Evolutionary conservation across 2,888 invertebrate genomes (phyloP).

Genomic region (Epinotia ramella): DNA sequence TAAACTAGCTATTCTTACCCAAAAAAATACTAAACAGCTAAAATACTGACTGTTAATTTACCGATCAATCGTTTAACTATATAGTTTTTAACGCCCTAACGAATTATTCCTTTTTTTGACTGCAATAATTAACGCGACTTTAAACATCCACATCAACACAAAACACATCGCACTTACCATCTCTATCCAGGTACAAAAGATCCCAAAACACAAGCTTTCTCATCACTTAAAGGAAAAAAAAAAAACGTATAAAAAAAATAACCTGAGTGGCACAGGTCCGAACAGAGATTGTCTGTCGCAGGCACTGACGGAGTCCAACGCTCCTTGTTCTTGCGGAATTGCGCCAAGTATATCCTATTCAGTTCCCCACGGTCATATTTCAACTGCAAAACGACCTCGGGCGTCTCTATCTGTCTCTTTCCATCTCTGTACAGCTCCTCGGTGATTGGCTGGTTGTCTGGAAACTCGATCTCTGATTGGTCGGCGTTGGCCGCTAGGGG

Average conservation of each 20-base stretch:
- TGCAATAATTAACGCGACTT: no score
- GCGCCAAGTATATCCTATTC: constrained; percentile 80
- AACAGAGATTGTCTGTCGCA: constrained; percentile 68
- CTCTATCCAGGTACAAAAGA: constrained; percentile 37
- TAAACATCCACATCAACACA: no score
- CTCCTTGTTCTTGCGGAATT: constrained; percentile 69
- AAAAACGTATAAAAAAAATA: constrained; percentile 53
- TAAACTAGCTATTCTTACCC: no score
- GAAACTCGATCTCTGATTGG: constrained; percentile 62
- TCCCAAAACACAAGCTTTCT: constrained; percentile 48
- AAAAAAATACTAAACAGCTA: neutral
- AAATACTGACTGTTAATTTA: no score
- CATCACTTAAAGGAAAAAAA: constrained; percentile 51
- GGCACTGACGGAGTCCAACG: constrained; percentile 69
- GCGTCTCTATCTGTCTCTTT: constrained; percentile 66
- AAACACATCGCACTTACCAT: constrained; percentile 43
- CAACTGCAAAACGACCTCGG: constrained; percentile 78
- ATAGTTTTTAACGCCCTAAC: no score
- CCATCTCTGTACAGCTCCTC: constrained; percentile 51
- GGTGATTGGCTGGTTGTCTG: constrained; percentile 61
- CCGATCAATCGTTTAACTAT: no score
- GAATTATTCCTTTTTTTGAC: no score
- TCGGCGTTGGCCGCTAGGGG: constrained; percentile 55
- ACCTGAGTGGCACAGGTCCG: constrained; percentile 83
- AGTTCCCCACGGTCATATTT: constrained; percentile 78